Base-by-base conservation (phyloP, 2,888 invertebrate species). In the Bursaphelenchus okinawaensis region DNA sequence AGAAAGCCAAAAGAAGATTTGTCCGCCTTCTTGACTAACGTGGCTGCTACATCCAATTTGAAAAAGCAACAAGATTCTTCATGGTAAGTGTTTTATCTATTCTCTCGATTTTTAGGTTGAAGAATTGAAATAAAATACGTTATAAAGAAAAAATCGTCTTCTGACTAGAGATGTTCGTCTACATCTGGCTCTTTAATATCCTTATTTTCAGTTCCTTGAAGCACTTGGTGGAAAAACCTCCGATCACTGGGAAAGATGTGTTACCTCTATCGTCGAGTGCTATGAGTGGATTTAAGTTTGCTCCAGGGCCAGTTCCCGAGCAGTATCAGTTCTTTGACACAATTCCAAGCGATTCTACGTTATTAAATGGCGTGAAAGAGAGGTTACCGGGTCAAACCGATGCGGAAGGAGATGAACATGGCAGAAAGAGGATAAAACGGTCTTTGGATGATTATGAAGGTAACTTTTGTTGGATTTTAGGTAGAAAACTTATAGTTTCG, bases 281-380 rank as follows among this genome's bases (percentile, higher is more conserved):
- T 24, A 69, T 72, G 71, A 56, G 59, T 40, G 69, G 69, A n/a
- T 69, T 69, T 54, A 69, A 69, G 27, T 52, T 69, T 12, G 60
- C 69, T 19, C 63, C 69, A 29, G 69, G 52, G 4, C 74, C 71
- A 4, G 66, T 71, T 12, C 74, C 74, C 7, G 74, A 71, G 24
- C 55, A 59, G 16, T 74, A 72, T 24, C 74, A 70, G n/a, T 61
- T 74, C 26, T 71, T 71, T 50, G 74, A 75, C 40, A 22, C 66
- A 8, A n/a, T 16, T 8, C 61, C 61, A 8, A 26, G 19, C 12
- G 61, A 61, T 24, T 22, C 60, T 16, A 1, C 61, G n/a, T 19
- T 61, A 9, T 2, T 61, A 27, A 59, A 52, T 29, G 27, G 20
- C 27, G 6, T 56, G 4, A n/a, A 50, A 4, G 20, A 22, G 40